Conservation (phyloP, 2,888 invertebrate species). For the Trissolcus japonicus region DNA sequence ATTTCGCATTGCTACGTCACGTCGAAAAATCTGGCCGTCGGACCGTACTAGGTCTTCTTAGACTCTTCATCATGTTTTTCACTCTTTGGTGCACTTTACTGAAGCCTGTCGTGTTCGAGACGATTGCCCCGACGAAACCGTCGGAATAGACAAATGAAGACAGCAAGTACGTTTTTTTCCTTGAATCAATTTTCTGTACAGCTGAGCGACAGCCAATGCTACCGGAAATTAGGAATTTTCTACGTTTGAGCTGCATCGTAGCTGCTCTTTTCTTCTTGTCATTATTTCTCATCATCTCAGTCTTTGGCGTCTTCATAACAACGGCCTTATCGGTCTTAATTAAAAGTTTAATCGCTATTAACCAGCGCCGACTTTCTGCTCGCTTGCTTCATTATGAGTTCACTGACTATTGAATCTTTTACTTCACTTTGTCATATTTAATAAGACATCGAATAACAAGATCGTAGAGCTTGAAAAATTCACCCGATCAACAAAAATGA, state of each 20-base stretch:
- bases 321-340: background rate
- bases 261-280: background rate
- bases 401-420: too few species aligned
- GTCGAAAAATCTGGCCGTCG: conserved; percentile 34
- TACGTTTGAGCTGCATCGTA: conserved; percentile 5
- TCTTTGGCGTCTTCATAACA: background rate
- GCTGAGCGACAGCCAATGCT: conserved; percentile 4
- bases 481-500: too few species aligned
- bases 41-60: conserved; percentile 28
- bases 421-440: too few species aligned
- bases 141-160: conserved; percentile 39
- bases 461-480: too few species aligned
- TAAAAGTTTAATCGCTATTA: background rate
- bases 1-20: conserved; percentile 45
- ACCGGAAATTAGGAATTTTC: conserved; percentile 38
- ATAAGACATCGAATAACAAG: background rate
- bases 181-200: conserved; percentile 35
- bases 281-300: conserved; percentile 8
- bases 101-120: conserved; percentile 40
- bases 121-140: conserved; percentile 17
- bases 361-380: too few species aligned
- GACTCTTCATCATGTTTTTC: conserved; percentile 48
- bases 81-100: conserved; percentile 32
- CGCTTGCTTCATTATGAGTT: too few species aligned
- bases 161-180: conserved; percentile 30